Base-by-base conservation (phyloP, 2,797 vertebrate genomes). In the Myotis findleyi region DNA sequence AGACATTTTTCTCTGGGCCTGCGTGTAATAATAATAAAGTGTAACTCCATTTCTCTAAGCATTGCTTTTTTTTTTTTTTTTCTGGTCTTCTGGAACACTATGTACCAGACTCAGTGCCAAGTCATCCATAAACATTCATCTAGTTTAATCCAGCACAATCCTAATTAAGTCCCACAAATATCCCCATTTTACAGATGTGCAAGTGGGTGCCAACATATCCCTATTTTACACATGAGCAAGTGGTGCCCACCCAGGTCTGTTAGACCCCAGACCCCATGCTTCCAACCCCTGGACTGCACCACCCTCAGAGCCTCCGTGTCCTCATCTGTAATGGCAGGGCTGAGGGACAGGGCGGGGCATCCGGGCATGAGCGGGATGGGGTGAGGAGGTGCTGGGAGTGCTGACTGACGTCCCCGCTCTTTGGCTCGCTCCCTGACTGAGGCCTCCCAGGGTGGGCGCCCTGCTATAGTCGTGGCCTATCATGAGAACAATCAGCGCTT, bases 401-500 rank as follows among this genome's bases (percentile, higher is more conserved):
- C 27, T 41, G 49, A 36, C 59, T 16, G n/a, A 38, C 88, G 18
- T 5, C 38, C 51, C n/a, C 0, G 38, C 44, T 16, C 51, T 85
- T 75, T 14, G 49, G 7, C 14, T 51, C 33, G 36, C 13, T 38
- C n/a, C 38, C 21, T 38, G 57, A 53, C 23, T 51, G 21, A 47
- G 53, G 10, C 12, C 36, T 6, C 25, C 16, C 5, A 3, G 23
- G 7, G 2, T 16, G 57, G 57, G 80, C 9, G 5, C 33, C 41
- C 18, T 20, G 27, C 76, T 18, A 0, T 14, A 12, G 30, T n/a
- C 16, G 2, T 3, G n/a, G 33, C 76, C 88, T 53, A 23, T 66
- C n/a, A 18, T 0, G 5, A 69, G 25, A 33, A 18, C 16, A 11
- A 5, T 27, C 2, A 18, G 27, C 0, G 16, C 11, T 25, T 17